Evolutionary conservation across 2,797 vertebrate species (phyloP), one percentile per base, ranked within the genome.

Genomic region (Jordanella pulchra): DNA sequence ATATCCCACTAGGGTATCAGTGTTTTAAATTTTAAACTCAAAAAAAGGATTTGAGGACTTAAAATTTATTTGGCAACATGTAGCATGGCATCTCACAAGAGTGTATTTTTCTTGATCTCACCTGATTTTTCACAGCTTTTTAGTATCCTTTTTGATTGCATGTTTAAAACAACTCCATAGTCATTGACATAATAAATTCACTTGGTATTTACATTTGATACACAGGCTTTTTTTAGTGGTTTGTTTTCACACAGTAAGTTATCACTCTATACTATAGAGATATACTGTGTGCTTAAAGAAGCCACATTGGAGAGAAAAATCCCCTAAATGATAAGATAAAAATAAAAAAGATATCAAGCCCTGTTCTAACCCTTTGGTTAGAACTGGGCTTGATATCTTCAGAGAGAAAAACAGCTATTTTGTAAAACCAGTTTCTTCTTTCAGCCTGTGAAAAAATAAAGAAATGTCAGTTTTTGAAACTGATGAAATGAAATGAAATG

Each of bases 51-150:
- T 7, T 56, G 39, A 56, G 5, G 10, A 3, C 27, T 44, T 69
- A 69, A 65, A 77, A 89, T 86, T 84, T 70, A 82, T 89, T 89
- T 83, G 78, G 77, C 60, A 67, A 42, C 64, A 73, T 84, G 72
- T 74, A 3, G 54, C 55, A 53, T 58, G 60, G 84, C 12, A 30
- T 80, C 84, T 86, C 89, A 84, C 77, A 86, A 78, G 17, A 80
- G 71, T 68, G 54, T 7, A 44, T 77, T 80, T 80, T 77, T 90
- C 72, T 79, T 70, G 69, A 58, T 69, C 60, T 74, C 42, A 60
- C 67, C 82, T 69, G 72, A 56, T 21, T 35, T 15, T 50, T 50
- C 55, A 71, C 45, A 78, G 27, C 47, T 64, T 51, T 42, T 73
- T 53, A 63, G 73, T 56, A 58, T 0, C 72, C 30, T 76, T 65